Evolutionary conservation across 2,888 invertebrate species (phyloP), one percentile per base, ranked within the genome.

Genomic region (Nomada goodeniana): DNA sequence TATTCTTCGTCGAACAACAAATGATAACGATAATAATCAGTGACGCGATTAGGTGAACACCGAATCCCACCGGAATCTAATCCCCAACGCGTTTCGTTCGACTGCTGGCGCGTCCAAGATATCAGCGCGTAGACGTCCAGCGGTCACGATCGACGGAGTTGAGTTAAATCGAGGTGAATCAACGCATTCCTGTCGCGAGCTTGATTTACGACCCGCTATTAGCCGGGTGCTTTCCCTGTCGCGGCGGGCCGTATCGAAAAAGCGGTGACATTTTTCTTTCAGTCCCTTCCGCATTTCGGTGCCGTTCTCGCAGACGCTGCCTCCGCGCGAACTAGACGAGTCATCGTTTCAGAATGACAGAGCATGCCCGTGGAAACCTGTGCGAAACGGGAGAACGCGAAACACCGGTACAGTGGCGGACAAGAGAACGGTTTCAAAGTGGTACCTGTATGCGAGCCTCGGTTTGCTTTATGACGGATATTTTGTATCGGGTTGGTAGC

Each of bases 131-230:
- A 72, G 76, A 76, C 72, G 72, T 64, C 47, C 72, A 76, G 69
- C 72, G 67, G 72, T 65, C 44, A 59, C 72, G 76, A 80, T 78
- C 69, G 67, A 42, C 55, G 75, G 36, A 76, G 72, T 67, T 69
- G 60, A 80, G 76, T 71, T 76, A 65, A 74, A 80, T 86, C 77
- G 76, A 76, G 77, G 75, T 86, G 79, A 75, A 84, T 84, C 81
- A 76, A 75, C 73, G 76, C 77, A 69, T 76, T 82, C 79, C 79
- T 84, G 77, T 74, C 65, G 61, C 59, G 76, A 64, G 82, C 77
- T 86, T 86, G 86, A 86, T 86, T 86, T 86, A 86, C 86, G 84
- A 82, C 69, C 69, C 52, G 81, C 81, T 86, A 74, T 72, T 76
- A 80, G 61, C 76, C 76, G 72, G 73, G 76, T 69, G 63, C 63